A percentile compares a stretch with the other conserved stretches of the same genome.
phyloP scores from a whole-genome alignment of 2,797 vertebrate species.

The Mycteria americana region DNA sequence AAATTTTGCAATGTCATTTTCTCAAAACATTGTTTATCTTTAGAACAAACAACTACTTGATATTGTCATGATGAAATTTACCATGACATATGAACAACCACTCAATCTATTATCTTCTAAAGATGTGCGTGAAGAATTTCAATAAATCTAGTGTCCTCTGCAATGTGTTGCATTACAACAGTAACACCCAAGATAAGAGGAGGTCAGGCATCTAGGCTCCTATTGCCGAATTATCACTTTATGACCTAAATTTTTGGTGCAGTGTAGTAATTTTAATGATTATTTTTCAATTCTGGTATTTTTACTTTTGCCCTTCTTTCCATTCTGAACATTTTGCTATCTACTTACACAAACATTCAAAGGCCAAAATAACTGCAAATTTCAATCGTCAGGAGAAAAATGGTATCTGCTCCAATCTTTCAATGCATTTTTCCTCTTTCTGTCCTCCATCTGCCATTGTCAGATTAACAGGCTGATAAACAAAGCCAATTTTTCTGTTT shows the following conservation, averaged over 20 bases:
- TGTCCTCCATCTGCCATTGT: background rate
- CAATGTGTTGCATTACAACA: background rate
- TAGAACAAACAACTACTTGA: slow-evolving; percentile 1
- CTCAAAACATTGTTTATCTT: slow-evolving; percentile 12
- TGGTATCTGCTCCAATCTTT: background rate
- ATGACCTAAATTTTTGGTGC: background rate
- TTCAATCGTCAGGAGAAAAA: background rate
- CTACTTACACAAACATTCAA: background rate
- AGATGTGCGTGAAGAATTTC: background rate
- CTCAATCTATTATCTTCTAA: background rate
- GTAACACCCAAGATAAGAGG: background rate
- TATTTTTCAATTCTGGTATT: background rate
- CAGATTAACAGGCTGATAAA: slow-evolving; percentile 33
- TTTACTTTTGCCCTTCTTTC: background rate
- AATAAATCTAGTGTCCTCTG: background rate
- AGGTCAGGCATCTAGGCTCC: background rate
- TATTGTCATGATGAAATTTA: background rate
- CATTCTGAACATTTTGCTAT: background rate
- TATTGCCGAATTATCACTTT: background rate
- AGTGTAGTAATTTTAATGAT: background rate
- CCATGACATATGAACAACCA: background rate
- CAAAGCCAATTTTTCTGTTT: background rate
- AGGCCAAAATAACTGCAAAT: background rate
- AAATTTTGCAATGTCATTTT: background rate
- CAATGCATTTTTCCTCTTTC: background rate